These are phyloP conservation scores for Champsocephalus esox DNA, from an alignment of 2,797 vertebrate species.

Conservation along the genomic window DNA sequence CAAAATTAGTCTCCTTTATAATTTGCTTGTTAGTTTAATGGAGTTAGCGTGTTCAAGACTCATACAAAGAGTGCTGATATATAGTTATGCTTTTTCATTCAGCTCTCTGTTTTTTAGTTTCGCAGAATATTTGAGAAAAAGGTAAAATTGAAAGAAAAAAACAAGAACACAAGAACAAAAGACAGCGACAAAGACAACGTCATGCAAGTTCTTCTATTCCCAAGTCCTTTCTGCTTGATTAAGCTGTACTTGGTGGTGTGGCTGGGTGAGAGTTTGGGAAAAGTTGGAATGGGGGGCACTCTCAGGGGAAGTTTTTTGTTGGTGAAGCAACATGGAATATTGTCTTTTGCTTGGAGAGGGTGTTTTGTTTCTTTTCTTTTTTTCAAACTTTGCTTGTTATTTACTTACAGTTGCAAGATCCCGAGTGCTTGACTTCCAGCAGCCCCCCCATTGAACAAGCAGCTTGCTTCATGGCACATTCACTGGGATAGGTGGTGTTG, in stretches of 20 bases:
- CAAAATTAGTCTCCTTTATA: conserved; percentile 71
- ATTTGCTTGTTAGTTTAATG: conserved; percentile 65
- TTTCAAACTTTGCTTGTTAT: conserved; percentile 68
- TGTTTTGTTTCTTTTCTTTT: conserved; percentile 58
- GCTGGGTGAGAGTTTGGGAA: conserved; percentile 60
- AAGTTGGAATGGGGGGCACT: conserved; percentile 47
- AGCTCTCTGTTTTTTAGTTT: conserved; percentile 59
- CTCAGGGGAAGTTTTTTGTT: conserved; percentile 57
- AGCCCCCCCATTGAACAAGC: conserved; percentile 94
- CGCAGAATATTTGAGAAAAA: conserved; percentile 67
- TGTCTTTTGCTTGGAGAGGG: conserved; percentile 79
- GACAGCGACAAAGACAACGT: conserved; percentile 78
- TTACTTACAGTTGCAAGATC: conserved; percentile 99
- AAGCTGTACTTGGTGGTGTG: conserved; percentile 77
- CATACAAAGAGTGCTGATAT: conserved; percentile 43
- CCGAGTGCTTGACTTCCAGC: conserved; percentile 97
- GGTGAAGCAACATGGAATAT: conserved; percentile 86
- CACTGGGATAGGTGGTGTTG: conserved; percentile 96
- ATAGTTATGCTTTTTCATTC: conserved; percentile 36
- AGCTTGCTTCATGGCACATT: conserved; percentile 97
- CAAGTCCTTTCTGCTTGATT: conserved; percentile 82
- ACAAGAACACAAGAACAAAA: conserved; percentile 75
- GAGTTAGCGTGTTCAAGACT: conserved; percentile 62
- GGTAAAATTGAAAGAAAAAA: conserved; percentile 27
- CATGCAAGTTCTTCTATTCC: conserved; percentile 85